Percentiles rank a stretch among this genome's conserved stretches.
These are phyloP conservation scores for Pelvicachromis taeniatus DNA, from an alignment of 2,113 vertebrate species.

Conservation along the genomic window DNA sequence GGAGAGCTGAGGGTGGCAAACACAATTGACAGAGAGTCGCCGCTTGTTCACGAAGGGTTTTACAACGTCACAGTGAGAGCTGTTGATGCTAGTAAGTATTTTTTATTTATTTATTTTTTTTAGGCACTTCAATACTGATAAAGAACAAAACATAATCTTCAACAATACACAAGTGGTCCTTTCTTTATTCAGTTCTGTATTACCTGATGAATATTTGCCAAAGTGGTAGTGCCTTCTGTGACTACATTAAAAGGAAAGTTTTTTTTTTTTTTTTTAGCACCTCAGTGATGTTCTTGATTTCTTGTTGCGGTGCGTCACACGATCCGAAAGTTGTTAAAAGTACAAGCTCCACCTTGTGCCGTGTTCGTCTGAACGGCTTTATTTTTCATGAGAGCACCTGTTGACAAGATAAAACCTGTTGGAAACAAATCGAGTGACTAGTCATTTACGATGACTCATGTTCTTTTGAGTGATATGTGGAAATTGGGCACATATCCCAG, in stretches of 20 bases:
- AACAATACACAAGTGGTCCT: neutral
- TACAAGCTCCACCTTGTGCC: constrained; percentile 14
- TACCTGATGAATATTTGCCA: neutral
- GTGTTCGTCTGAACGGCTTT: neutral
- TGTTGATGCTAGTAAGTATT: constrained; percentile 62
- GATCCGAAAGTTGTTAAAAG: neutral
- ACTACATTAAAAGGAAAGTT: neutral
- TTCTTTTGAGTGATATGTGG: neutral
- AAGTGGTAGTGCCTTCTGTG: neutral
- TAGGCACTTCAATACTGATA: neutral
- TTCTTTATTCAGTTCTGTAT: neutral
- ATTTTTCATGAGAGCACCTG: neutral
- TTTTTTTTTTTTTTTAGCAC: too few species aligned
- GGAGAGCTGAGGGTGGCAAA: constrained; percentile 80
- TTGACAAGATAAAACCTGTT: neutral
- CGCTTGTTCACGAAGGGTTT: constrained; percentile 67
- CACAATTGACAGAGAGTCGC: constrained; percentile 80
- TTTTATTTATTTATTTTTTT: neutral
- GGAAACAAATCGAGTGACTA: neutral
- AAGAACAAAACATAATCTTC: neutral
- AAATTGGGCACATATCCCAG: neutral
- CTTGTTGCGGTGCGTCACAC: neutral
- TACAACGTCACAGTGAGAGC: constrained; percentile 70
- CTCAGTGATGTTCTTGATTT: neutral
- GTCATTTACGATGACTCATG: neutral